A percentile compares a stretch with the other conserved stretches of the same genome.
Evolutionary conservation across 2,113 vertebrate genomes (phyloP).

Genomic region (Chaenocephalus aceratus): DNA sequence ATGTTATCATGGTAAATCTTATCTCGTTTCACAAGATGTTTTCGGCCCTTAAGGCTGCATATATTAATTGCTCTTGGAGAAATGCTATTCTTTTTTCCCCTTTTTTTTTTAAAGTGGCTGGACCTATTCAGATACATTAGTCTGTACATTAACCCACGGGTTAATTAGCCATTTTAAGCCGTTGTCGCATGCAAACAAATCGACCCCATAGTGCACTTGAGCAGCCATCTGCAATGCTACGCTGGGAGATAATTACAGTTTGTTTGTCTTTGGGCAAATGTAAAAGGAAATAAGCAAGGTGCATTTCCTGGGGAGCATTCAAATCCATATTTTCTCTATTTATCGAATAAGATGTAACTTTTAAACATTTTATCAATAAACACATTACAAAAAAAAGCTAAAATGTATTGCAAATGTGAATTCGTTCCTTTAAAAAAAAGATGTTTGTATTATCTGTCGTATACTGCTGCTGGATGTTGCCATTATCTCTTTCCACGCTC

Average conservation of each 20-base stretch:
- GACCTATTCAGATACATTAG: slow-evolving; percentile 2
- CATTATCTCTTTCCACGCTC: slow-evolving; percentile 81
- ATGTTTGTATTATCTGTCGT: slow-evolving; percentile 66
- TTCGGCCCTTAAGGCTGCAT: neutral
- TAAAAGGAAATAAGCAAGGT: slow-evolving; percentile 23
- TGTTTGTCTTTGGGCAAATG: slow-evolving; percentile 26
- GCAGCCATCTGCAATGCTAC: slow-evolving; percentile 61
- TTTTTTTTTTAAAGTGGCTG: neutral
- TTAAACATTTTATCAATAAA: neutral
- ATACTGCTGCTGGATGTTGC: slow-evolving; percentile 70
- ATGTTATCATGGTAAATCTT: neutral
- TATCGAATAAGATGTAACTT: slow-evolving; percentile 25
- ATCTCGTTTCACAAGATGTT: neutral
- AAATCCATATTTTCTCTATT: neutral
- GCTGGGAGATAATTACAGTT: slow-evolving; percentile 41
- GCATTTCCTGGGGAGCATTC: neutral
- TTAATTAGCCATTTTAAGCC: slow-evolving; percentile 50
- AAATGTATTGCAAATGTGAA: slow-evolving; percentile 7
- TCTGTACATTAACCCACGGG: slow-evolving; percentile 25
- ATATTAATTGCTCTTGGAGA: neutral
- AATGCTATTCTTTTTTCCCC: neutral
- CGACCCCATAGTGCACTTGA: slow-evolving; percentile 50
- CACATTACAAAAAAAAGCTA: neutral
- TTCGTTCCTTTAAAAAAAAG: slow-evolving; percentile 28
- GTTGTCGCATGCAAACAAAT: slow-evolving; percentile 23